Base-by-base conservation (phyloP, 2,888 invertebrate genomes). In the Ichneumoninae sp. region DNA sequence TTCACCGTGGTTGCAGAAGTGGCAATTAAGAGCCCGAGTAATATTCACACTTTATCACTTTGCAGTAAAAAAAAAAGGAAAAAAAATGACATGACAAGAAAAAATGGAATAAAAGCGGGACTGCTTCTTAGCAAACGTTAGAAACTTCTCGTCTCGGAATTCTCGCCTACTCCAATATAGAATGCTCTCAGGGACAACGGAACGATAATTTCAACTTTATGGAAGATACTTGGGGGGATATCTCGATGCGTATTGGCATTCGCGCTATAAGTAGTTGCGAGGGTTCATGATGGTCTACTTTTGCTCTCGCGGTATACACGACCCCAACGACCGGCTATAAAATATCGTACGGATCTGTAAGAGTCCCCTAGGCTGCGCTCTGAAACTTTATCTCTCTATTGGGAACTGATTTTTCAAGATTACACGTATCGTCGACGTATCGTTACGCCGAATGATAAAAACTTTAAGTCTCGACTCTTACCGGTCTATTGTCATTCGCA, bases 151-250 rank as follows among this genome's bases (percentile, higher is more conserved):
- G 30, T n/a, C 26, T 47, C n/a, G 57, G n/a, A n/a, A 19, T 22
- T 10, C 16, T 10, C 40, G 13, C 44, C 10, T 33, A 65, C 36
- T 6, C 22, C 65, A 30, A 65, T 66, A 69, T 60, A 50, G 71
- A 77, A 30, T 50, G 57, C 40, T 57, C 30, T 77, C 79, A 79
- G 83, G 73, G 81, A 86, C 80, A 77, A 82, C 75, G 71, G 65
- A 69, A 65, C 60, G 63, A 70, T 86, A 81, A 83, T 82, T n/a
- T 36, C 6, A 19, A 44, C 44, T 86, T 85, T 83, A 82, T 82
- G 81, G 63, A 81, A 44, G 75, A 65, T 76, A 66, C 60, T 77
- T 60, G 19, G 7, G 50, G 7, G 6, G 50, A 50, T 5, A 30
- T 50, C 50, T 22, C 50, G 30, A 47, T 30, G 65, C 63, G 50